Conservation (phyloP, 1,140 invertebrate species). For the Elysia chlorotica region DNA sequence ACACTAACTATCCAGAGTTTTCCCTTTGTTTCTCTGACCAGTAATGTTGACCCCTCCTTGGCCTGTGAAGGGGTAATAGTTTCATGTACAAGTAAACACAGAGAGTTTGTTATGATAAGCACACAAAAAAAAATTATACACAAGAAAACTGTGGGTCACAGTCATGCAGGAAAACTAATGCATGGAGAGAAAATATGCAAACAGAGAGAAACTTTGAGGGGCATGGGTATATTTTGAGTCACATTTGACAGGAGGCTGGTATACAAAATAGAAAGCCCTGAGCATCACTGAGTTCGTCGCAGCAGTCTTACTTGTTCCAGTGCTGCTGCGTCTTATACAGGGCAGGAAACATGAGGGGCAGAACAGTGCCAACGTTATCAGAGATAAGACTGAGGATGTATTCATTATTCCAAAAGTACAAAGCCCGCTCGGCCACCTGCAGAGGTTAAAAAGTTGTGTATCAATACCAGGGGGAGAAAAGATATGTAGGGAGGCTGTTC, state of each 20-base stretch:
- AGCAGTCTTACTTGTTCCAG: slow-evolving; percentile 90
- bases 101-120: no score
- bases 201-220: no score
- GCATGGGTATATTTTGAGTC: no score
- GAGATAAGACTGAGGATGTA: slow-evolving; percentile 66
- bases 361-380: slow-evolving; percentile 60
- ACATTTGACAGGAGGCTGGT: no score
- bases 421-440: slow-evolving; percentile 65
- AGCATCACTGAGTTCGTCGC: neutral
- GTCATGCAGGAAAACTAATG: neutral
- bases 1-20: no score
- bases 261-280: neutral
- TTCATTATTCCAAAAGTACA: slow-evolving; percentile 68
- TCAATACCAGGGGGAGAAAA: no score
- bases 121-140: neutral
- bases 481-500: no score
- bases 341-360: slow-evolving; percentile 89
- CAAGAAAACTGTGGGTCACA: neutral
- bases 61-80: no score
- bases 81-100: no score
- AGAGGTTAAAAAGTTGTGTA: no score
- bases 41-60: no score
- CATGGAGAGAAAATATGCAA: neutral
- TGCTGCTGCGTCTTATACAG: slow-evolving; percentile 96
- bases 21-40: no score